phyloP scores from a whole-genome alignment of 2,888 invertebrate genomes.

The Ditula angustiorana region DNA sequence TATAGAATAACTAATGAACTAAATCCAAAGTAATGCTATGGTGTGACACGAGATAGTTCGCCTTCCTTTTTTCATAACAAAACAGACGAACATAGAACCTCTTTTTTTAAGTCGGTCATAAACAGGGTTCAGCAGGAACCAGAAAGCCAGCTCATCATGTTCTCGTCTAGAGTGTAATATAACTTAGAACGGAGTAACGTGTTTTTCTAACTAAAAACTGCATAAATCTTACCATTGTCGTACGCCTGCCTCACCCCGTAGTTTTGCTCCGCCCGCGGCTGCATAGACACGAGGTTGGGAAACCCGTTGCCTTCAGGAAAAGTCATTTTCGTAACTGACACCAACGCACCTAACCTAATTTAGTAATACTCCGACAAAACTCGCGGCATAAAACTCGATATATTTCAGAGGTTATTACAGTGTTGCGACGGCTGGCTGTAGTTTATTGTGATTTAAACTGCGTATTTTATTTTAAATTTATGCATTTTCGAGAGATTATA shows the following conservation, averaged over 20 bases:
- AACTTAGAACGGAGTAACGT: too few relatives aligned
- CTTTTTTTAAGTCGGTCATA: too few relatives aligned
- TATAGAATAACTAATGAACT: too few relatives aligned
- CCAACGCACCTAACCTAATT: conserved; percentile 60
- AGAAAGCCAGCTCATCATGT: too few relatives aligned
- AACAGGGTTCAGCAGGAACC: too few relatives aligned
- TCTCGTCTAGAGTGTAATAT: too few relatives aligned
- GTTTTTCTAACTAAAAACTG: neutral
- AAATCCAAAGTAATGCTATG: too few relatives aligned
- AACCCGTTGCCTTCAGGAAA: conserved; percentile 64
- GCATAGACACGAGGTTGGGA: conserved; percentile 54
- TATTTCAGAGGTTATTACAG: neutral
- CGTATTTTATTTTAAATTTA: conserved; percentile 9
- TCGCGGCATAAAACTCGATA: conserved; percentile 15
- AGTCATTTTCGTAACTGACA: conserved; percentile 64
- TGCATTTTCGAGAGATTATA: neutral
- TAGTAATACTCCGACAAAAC: conserved; percentile 29
- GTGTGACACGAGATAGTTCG: too few relatives aligned
- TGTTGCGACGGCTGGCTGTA: neutral
- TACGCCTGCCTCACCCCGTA: conserved; percentile 65
- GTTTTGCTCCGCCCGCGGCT: conserved; percentile 50
- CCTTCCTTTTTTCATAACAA: too few relatives aligned
- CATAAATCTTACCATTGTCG: conserved; percentile 62
- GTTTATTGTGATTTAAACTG: neutral
- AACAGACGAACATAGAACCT: too few relatives aligned